Evolutionary conservation across 2,113 vertebrate genomes (phyloP).

Genomic region (Coregonus clupeaformis): DNA sequence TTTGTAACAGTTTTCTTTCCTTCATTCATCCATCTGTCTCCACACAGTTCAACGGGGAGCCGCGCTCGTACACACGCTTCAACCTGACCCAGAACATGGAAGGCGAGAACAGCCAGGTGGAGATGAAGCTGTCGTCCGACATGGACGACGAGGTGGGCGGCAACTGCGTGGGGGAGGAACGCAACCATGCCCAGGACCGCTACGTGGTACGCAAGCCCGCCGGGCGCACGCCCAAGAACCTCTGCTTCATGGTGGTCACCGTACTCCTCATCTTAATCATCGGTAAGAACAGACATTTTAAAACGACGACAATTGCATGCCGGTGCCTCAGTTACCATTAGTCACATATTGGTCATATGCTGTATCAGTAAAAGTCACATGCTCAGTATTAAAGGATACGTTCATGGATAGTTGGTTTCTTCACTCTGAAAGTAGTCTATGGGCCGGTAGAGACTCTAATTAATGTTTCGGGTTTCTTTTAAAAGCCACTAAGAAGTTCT

Average conservation of each 20-base stretch:
- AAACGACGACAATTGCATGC: too few species aligned
- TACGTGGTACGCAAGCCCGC: conserved; percentile 52
- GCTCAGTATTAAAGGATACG: too few species aligned
- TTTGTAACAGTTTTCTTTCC: too few species aligned
- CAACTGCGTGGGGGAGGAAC: conserved; percentile 66
- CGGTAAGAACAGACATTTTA: conserved; percentile 70
- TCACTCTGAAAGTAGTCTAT: too few species aligned
- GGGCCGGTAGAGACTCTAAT: too few species aligned
- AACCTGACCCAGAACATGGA: conserved; percentile 90
- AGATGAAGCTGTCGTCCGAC: conserved; percentile 88
- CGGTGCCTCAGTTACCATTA: too few species aligned
- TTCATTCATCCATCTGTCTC: neutral
- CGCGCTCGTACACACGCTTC: conserved; percentile 90
- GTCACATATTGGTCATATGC: too few species aligned
- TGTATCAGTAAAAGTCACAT: too few species aligned
- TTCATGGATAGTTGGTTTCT: too few species aligned
- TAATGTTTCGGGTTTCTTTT: too few species aligned
- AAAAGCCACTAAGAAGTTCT: too few species aligned
- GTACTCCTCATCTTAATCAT: conserved; percentile 80
- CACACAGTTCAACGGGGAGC: conserved; percentile 83
- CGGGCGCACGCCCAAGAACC: conserved; percentile 60
- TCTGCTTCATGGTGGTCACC: conserved; percentile 67
- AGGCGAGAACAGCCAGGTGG: conserved; percentile 91
- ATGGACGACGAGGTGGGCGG: conserved; percentile 83
- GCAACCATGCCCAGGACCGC: conserved; percentile 57